A percentile compares a stretch with the other conserved stretches of the same genome.
These are phyloP conservation scores for Riparia riparia DNA, from an alignment of 2,113 vertebrate species.

Conservation along the genomic window DNA sequence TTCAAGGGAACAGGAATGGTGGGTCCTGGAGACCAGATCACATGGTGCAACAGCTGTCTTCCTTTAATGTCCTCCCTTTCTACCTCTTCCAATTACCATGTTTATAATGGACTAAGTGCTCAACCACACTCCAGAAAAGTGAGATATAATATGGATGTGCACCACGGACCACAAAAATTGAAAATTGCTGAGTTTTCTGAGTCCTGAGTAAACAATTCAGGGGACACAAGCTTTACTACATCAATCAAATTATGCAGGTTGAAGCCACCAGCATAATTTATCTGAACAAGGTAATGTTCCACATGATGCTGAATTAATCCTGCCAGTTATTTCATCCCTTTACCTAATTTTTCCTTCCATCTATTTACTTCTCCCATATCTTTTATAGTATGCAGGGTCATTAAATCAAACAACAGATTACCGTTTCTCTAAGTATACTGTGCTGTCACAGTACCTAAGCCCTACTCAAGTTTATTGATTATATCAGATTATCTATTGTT, in stretches of 20 bases:
- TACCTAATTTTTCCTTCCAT: not conserved
- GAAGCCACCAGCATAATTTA: not conserved
- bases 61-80: not conserved
- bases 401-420: not conserved
- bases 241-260: not conserved
- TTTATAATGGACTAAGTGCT: not conserved
- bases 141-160: fast-evolving
- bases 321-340: not conserved
- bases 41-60: not conserved
- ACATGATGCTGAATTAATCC: not conserved
- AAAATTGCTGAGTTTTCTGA: not conserved
- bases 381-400: not conserved
- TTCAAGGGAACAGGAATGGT: not conserved
- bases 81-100: not conserved
- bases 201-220: not conserved
- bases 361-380: not conserved
- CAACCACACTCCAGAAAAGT: not conserved
- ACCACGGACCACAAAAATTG: not conserved
- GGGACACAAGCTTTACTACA: not conserved
- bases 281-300: not conserved
- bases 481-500: not conserved
- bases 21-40: not conserved
- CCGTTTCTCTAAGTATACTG: not conserved
- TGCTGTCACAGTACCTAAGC: not conserved
- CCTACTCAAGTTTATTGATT: not conserved